Conservation (phyloP, 1,140 invertebrate genomes). For the Sycophaga agraensis region DNA sequence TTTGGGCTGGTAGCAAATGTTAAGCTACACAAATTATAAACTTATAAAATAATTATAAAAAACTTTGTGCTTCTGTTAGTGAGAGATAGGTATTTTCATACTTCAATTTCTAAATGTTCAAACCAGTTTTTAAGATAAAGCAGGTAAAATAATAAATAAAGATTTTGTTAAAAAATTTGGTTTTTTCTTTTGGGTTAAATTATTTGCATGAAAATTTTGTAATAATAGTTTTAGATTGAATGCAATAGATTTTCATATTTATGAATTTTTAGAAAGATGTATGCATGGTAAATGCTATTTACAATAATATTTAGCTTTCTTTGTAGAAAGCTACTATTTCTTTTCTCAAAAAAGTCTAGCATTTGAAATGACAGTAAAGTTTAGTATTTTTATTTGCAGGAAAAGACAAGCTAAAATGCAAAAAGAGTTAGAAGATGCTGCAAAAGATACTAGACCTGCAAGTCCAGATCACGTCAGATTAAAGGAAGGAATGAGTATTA, state of each 20-base stretch:
- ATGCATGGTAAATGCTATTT: conserved; percentile 11
- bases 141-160: conserved; percentile 15
- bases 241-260: not conserved
- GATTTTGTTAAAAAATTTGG: conserved; percentile 1
- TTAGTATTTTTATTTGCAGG: conserved; percentile 60
- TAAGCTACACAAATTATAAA: conserved; percentile 17
- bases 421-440: conserved; percentile 91
- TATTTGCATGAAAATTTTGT: conserved; percentile 14
- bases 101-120: conserved; percentile 13
- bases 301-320: conserved; percentile 26
- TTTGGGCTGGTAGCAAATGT: conserved; percentile 46
- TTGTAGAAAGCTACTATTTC: conserved; percentile 10
- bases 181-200: not conserved
- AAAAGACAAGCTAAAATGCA: conserved; percentile 83
- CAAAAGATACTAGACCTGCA: conserved; percentile 65
- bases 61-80: not conserved
- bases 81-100: not conserved
- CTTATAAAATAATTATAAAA: not conserved
- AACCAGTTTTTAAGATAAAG: not conserved
- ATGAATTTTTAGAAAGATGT: conserved; percentile 9
- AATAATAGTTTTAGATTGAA: not conserved
- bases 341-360: not conserved
- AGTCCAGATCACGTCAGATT: conserved; percentile 57
- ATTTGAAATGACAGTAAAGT: not conserved
- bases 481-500: conserved; percentile 50